A percentile compares a stretch with the other conserved stretches of the same genome.
Conservation (phyloP, 2,113 vertebrate genomes). For the Heterotis niloticus region DNA sequence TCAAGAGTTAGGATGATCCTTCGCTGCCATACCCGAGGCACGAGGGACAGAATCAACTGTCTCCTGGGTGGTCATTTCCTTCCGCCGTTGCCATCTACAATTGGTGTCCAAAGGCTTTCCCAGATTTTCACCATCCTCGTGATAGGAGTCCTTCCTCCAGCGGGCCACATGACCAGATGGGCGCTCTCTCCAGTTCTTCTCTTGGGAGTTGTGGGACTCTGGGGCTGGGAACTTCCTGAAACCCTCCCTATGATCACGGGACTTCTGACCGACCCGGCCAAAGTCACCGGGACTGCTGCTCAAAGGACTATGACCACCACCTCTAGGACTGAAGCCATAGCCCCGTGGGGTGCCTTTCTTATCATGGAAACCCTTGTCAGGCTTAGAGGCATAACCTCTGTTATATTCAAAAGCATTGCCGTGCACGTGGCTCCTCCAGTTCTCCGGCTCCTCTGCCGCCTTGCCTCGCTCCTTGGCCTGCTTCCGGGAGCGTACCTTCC, state of each 20-base stretch:
- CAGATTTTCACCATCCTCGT: constrained; percentile 57
- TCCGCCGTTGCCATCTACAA: constrained; percentile 36
- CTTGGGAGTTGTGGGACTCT: constrained; percentile 58
- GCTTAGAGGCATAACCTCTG: constrained; percentile 62
- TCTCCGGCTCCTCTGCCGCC: constrained; percentile 60
- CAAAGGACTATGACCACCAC: constrained; percentile 54
- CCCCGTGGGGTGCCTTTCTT: constrained; percentile 55
- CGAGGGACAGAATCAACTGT: constrained; percentile 49
- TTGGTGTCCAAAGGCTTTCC: constrained; percentile 46
- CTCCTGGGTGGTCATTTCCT: constrained; percentile 53
- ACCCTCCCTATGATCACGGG: constrained; percentile 67
- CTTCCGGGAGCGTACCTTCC: constrained; percentile 66
- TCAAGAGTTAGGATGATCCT: neutral
- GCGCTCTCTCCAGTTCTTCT: constrained; percentile 72
- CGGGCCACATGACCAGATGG: constrained; percentile 48
- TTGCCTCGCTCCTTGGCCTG: constrained; percentile 61
- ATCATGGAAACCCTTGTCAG: constrained; percentile 60
- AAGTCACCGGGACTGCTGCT: constrained; percentile 64
- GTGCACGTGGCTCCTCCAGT: constrained; percentile 54
- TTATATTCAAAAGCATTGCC: constrained; percentile 63
- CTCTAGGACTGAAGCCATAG: constrained; percentile 67
- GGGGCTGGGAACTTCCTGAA: constrained; percentile 59
- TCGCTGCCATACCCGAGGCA: constrained; percentile 65
- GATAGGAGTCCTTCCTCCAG: constrained; percentile 60
- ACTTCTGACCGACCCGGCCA: constrained; percentile 62